phyloP scores from a whole-genome alignment of 2,113 vertebrate species.

The Chlamydotis undulata region DNA sequence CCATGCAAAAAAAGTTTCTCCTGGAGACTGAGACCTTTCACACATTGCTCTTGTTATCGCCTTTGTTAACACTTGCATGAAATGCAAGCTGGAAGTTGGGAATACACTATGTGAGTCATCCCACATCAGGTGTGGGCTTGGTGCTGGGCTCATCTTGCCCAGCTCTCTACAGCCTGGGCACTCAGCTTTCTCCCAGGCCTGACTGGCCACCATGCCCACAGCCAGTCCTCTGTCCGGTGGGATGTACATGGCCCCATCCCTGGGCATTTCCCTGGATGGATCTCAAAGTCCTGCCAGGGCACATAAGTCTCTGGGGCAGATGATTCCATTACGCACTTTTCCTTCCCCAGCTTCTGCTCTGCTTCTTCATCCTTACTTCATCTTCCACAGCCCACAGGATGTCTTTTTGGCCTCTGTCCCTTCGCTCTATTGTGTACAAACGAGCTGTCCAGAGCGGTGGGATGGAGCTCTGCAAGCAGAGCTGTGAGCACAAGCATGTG shows the following conservation, averaged over 20 bases:
- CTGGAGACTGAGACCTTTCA: neutral
- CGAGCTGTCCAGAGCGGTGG: neutral
- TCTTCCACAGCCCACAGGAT: neutral
- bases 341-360: neutral
- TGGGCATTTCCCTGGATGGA: neutral
- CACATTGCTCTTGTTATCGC: rapidly evolving
- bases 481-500: neutral
- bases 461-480: neutral
- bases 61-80: neutral
- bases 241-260: neutral
- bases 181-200: rapidly evolving
- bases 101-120: neutral
- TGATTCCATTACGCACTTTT: neutral
- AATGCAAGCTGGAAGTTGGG: neutral
- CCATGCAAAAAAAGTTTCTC: neutral
- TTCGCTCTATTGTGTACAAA: neutral
- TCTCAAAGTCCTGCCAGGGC: neutral
- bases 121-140: neutral
- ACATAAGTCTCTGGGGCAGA: neutral
- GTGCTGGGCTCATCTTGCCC: rapidly evolving
- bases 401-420: neutral
- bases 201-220: neutral
- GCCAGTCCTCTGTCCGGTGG: neutral
- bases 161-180: neutral
- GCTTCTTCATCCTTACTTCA: neutral